phyloP scores from a whole-genome alignment of 2,888 invertebrate genomes.

The Hoplodrina ambigua region DNA sequence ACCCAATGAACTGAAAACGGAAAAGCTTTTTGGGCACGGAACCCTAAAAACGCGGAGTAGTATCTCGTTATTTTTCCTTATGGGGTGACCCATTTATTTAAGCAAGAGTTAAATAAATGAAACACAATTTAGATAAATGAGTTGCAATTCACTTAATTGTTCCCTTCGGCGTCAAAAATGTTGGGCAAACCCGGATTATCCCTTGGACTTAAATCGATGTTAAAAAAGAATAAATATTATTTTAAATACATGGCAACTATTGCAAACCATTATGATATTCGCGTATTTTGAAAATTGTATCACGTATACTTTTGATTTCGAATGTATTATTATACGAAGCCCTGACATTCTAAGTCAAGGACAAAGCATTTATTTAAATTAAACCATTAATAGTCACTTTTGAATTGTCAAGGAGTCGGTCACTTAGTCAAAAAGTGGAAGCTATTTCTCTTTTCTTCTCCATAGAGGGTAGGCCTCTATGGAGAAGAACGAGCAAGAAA shows the following conservation, averaged over 20 bases:
- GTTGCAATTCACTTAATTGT: conserved; percentile 45
- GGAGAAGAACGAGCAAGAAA: too few relatives aligned
- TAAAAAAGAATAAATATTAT: conserved; percentile 22
- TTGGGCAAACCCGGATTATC: conserved; percentile 2
- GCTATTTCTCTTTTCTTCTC: too few relatives aligned
- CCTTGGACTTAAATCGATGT: conserved; percentile 15
- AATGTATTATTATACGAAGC: background rate
- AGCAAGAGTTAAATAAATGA: conserved; percentile 52
- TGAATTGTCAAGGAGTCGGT: too few relatives aligned
- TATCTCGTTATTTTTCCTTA: conserved; percentile 42
- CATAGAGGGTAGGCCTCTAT: too few relatives aligned
- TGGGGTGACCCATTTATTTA: conserved; percentile 51
- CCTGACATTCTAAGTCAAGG: too few relatives aligned
- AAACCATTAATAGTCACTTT: too few relatives aligned
- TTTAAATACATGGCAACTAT: background rate
- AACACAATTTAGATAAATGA: conserved; percentile 46
- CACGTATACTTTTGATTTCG: background rate
- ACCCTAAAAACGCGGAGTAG: conserved; percentile 20
- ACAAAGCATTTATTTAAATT: too few relatives aligned
- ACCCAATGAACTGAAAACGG: conserved; percentile 27
- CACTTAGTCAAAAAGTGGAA: too few relatives aligned
- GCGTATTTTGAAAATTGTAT: background rate
- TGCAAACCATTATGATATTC: background rate
- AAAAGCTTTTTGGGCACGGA: conserved; percentile 28
- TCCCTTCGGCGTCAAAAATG: conserved; percentile 31